Evolutionary conservation across 2,888 invertebrate species (phyloP).

Genomic region (Volucella bombylans): DNA sequence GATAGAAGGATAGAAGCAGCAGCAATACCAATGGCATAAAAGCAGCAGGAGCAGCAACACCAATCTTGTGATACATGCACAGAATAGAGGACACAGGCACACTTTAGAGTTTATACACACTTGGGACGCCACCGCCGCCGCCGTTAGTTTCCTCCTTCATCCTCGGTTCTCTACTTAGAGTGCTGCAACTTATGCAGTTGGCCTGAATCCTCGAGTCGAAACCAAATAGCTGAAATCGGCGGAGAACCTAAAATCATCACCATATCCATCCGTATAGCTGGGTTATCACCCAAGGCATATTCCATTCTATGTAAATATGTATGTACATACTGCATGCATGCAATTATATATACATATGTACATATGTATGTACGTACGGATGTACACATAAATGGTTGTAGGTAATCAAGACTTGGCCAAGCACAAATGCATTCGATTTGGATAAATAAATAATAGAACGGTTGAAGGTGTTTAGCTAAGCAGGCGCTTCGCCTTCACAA

Average conservation of each 20-base stretch:
- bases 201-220: conserved; percentile 56
- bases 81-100: neutral
- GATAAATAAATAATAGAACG: conserved; percentile 66
- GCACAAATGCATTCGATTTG: conserved; percentile 64
- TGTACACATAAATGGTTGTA: conserved; percentile 27
- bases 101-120: conserved; percentile 34
- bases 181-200: conserved; percentile 39
- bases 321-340: too few relatives aligned
- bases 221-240: conserved; percentile 54
- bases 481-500: conserved; percentile 1
- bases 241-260: conserved; percentile 1
- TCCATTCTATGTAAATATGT: conserved; percentile 24
- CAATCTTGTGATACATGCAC: conserved; percentile 61
- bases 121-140: conserved; percentile 12
- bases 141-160: conserved; percentile 19
- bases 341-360: too few relatives aligned
- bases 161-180: conserved; percentile 15
- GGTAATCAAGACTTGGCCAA: conserved; percentile 52
- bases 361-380: too few relatives aligned
- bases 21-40: conserved; percentile 22
- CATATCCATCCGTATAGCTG: conserved; percentile 29
- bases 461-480: neutral
- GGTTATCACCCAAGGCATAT: conserved; percentile 63
- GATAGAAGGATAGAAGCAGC: too few relatives aligned
- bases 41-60: conserved; percentile 50